phyloP scores from a whole-genome alignment of 2,797 vertebrate genomes.

The Lithobates pipiens region DNA sequence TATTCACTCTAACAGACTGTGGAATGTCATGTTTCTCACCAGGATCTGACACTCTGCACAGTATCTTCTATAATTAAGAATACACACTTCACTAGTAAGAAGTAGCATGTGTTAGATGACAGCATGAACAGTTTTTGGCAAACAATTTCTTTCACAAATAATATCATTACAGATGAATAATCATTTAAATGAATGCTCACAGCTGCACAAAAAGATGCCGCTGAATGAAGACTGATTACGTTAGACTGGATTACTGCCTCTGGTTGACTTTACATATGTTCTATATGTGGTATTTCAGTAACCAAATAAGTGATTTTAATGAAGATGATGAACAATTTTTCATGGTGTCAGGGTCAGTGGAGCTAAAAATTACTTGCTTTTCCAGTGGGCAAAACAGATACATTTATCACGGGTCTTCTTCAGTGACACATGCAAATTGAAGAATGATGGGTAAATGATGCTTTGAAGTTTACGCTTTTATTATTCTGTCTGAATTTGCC shows the following conservation, averaged over 20 bases:
- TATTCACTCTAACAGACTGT: constrained; percentile 50
- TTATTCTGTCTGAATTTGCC: not conserved
- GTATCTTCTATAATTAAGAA: constrained; percentile 58
- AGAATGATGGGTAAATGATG: too few species aligned
- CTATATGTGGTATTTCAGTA: constrained; percentile 57
- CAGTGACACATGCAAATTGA: constrained; percentile 25
- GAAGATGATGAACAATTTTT: constrained; percentile 49
- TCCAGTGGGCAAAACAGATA: constrained; percentile 9
- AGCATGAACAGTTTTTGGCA: constrained; percentile 62
- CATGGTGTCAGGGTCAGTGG: constrained; percentile 45
- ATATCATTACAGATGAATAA: constrained; percentile 63
- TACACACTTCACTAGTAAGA: constrained; percentile 59
- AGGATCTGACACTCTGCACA: constrained; percentile 45
- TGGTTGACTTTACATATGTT: constrained; percentile 61
- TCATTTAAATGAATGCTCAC: constrained; percentile 62
- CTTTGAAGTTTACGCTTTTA: too few species aligned
- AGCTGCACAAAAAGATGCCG: constrained; percentile 61
- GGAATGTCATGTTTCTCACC: constrained; percentile 57
- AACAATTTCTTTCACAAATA: constrained; percentile 62
- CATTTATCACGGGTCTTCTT: constrained; percentile 33
- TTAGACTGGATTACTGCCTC: constrained; percentile 58
- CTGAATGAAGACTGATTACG: constrained; percentile 62
- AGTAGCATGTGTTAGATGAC: constrained; percentile 62
- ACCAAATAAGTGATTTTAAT: constrained; percentile 57
- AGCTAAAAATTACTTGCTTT: constrained; percentile 42